A percentile compares a stretch with the other conserved stretches of the same genome.
These are phyloP conservation scores for Phalera bucephala DNA, from an alignment of 2,888 invertebrate genomes.

Conservation along the genomic window DNA sequence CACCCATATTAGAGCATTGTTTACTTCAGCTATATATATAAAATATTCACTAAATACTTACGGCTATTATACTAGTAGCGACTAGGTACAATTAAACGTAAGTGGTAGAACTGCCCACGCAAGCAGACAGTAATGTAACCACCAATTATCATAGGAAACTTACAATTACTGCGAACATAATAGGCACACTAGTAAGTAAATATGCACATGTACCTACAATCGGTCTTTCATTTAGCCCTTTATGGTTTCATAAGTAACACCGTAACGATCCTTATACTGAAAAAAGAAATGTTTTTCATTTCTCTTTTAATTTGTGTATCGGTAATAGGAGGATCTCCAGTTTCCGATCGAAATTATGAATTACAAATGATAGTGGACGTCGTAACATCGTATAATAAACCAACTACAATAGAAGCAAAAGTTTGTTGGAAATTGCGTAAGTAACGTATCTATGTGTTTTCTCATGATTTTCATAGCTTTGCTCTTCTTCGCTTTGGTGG, in stretches of 20 bases:
- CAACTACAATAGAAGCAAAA: constrained; percentile 44
- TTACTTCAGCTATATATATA: background rate
- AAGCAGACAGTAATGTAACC: constrained; percentile 14
- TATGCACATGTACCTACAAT: background rate
- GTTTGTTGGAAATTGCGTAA: constrained; percentile 54
- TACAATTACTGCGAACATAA: constrained; percentile 11
- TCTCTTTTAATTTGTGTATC: constrained; percentile 13
- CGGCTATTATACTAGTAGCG: constrained; percentile 15
- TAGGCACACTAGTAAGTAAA: constrained; percentile 8
- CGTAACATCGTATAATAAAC: constrained; percentile 42
- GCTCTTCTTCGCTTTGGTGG: too few relatives aligned
- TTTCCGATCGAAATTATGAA: constrained; percentile 22
- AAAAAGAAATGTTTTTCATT: constrained; percentile 17
- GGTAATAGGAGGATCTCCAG: constrained; percentile 15
- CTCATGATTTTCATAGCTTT: too few relatives aligned
- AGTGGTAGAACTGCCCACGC: constrained; percentile 18
- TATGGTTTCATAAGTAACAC: too few relatives aligned
- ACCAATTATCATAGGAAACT: constrained; percentile 18
- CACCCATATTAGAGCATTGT: too few relatives aligned
- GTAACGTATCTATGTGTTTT: constrained; percentile 9
- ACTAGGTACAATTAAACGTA: constrained; percentile 11
- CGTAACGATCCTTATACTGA: too few relatives aligned
- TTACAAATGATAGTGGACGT: constrained; percentile 49
- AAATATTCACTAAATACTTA: constrained; percentile 5
- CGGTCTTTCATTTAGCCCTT: background rate